Percentiles rank a stretch among this genome's conserved stretches.
phyloP scores from a whole-genome alignment of 2,888 invertebrate species.

The Agrotis exclamationis region DNA sequence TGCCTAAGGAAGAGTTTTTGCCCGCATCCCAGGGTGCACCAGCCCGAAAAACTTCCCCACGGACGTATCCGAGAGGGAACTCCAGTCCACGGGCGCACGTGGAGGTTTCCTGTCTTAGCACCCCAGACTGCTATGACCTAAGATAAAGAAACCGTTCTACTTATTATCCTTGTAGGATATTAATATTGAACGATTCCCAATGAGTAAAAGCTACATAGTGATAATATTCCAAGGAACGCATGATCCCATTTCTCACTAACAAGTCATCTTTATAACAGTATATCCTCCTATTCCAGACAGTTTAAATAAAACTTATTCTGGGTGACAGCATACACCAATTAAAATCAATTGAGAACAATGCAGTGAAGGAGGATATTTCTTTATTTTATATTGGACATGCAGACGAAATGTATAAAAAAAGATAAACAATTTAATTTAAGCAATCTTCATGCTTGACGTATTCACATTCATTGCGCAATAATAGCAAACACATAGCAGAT shows the following conservation, averaged over 20 bases:
- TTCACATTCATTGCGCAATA: neutral
- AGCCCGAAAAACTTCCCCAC: too few relatives aligned
- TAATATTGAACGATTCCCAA: too few relatives aligned
- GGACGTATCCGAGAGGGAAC: too few relatives aligned
- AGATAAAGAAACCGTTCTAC: too few relatives aligned
- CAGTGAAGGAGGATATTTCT: slow-evolving; percentile 8
- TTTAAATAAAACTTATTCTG: neutral
- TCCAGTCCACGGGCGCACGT: too few relatives aligned
- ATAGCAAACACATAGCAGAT: too few relatives aligned
- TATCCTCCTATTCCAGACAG: neutral
- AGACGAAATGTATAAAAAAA: neutral
- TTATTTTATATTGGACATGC: slow-evolving; percentile 8
- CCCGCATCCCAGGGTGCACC: too few relatives aligned
- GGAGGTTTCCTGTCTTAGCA: too few relatives aligned
- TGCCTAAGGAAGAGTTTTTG: too few relatives aligned
- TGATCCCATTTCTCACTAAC: slow-evolving; percentile 1
- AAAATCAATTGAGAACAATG: slow-evolving; percentile 31
- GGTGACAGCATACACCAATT: slow-evolving; percentile 36
- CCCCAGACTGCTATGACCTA: too few relatives aligned
- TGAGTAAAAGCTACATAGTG: too few relatives aligned
- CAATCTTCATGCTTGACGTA: neutral
- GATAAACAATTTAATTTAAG: neutral
- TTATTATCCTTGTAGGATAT: too few relatives aligned
- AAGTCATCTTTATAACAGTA: slow-evolving; percentile 6
- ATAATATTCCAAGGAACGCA: neutral